Conservation (phyloP, 2,888 invertebrate genomes). For the Aromia moschata region DNA sequence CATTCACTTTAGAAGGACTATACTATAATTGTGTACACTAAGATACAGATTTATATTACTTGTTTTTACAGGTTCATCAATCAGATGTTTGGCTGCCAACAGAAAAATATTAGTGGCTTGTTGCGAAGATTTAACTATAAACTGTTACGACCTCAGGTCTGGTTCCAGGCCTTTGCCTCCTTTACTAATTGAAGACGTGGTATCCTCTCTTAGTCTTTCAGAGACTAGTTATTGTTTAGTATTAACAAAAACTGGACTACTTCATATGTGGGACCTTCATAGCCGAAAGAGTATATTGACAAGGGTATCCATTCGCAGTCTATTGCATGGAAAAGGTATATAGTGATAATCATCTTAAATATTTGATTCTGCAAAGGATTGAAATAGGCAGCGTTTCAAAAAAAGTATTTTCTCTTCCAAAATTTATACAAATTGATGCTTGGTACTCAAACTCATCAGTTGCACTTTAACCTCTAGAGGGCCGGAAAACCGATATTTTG, state of each 20-base stretch:
- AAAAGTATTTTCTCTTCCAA: no score
- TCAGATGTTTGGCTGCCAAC: conserved; percentile 70
- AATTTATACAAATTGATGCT: no score
- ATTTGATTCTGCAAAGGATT: no score
- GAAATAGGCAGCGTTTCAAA: no score
- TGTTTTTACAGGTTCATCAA: conserved; percentile 68
- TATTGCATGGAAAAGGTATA: conserved; percentile 68
- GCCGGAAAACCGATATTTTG: no score
- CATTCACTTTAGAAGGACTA: no score
- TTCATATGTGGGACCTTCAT: conserved; percentile 72
- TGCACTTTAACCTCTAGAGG: no score
- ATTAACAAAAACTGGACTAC: conserved; percentile 66
- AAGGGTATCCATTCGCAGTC: conserved; percentile 70
- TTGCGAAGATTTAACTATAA: conserved; percentile 75
- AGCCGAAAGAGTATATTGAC: conserved; percentile 64
- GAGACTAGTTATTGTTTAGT: conserved; percentile 65
- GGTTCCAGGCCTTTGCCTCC: conserved; percentile 66
- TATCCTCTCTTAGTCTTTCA: conserved; percentile 68
- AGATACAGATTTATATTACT: no score
- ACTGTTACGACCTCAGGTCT: conserved; percentile 68
- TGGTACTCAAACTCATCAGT: no score
- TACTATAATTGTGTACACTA: no score
- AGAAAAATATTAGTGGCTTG: conserved; percentile 70
- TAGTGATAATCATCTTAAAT: no score
- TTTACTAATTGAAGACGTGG: conserved; percentile 67